Percentiles rank a stretch among this genome's conserved stretches.
These are phyloP conservation scores for Muricea muricata DNA, from an alignment of 92 coral and sea anemone genomes.

Conservation along the genomic window DNA sequence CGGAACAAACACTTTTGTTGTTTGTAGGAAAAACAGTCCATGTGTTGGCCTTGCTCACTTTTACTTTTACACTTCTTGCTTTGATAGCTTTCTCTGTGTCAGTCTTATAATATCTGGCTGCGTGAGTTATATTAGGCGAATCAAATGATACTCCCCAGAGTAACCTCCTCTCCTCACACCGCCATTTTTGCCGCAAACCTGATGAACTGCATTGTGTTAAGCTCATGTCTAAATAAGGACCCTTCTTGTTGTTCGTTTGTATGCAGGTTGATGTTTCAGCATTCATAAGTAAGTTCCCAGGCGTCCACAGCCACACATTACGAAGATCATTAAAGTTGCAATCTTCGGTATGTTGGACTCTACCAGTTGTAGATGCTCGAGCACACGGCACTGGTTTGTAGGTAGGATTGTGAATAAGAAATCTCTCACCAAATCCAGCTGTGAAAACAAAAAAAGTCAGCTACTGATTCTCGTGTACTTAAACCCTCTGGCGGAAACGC, in stretches of 20 bases:
- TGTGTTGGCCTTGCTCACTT: not conserved
- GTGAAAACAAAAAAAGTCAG: not conserved
- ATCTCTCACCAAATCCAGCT: conserved; percentile 20
- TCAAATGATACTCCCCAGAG: not conserved
- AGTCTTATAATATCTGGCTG: not conserved
- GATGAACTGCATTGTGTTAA: conserved; percentile 5
- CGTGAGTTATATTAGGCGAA: conserved; percentile 1
- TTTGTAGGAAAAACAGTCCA: conserved; percentile 5
- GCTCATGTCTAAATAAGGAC: not conserved
- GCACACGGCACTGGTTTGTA: not conserved
- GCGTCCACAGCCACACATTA: conserved; percentile 26
- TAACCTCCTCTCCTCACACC: not conserved
- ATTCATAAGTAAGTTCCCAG: conserved; percentile 14
- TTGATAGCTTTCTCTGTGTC: not conserved
- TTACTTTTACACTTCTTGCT: not conserved
- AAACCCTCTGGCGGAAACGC: too few relatives aligned
- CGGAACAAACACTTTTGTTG: conserved; percentile 3
- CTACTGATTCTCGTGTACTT: too few relatives aligned
- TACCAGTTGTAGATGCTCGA: not conserved
- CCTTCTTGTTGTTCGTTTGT: not conserved
- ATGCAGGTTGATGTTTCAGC: conserved; percentile 2
- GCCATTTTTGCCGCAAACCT: not conserved
- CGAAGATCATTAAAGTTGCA: not conserved
- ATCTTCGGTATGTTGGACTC: too few relatives aligned
- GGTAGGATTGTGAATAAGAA: not conserved